phyloP scores from a whole-genome alignment of 1,140 invertebrate genomes.

The Eurosta solidaginis region DNA sequence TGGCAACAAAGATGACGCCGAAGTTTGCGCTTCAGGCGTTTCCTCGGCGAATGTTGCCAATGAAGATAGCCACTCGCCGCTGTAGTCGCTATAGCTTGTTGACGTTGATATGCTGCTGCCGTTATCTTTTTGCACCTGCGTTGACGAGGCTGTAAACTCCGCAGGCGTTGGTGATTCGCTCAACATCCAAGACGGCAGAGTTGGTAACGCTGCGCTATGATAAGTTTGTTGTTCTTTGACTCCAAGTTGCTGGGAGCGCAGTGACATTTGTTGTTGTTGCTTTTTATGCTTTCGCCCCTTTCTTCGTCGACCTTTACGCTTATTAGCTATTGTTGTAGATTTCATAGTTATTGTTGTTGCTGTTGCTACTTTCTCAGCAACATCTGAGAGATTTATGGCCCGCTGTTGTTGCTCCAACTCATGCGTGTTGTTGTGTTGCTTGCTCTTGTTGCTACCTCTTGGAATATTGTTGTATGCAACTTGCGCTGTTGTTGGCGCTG shows the following conservation, averaged over 20 bases:
- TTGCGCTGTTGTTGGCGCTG: conserved; percentile 28
- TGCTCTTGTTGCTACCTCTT: neutral
- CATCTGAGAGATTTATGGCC: neutral
- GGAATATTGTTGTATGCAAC: neutral
- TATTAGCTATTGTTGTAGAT: conserved; percentile 42
- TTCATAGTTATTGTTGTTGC: conserved; percentile 34
- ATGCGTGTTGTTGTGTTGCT: neutral
- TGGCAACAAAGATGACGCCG: neutral
- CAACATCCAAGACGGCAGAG: neutral
- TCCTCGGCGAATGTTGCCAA: neutral
- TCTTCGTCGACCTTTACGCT: conserved; percentile 52
- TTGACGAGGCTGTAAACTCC: neutral
- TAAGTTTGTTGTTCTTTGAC: neutral
- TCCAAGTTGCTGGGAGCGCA: neutral
- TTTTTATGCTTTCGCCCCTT: conserved; percentile 34
- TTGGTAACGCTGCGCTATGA: neutral
- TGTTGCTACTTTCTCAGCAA: neutral
- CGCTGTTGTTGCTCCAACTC: neutral
- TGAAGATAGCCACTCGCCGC: conserved; percentile 29
- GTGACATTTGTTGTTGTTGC: neutral
- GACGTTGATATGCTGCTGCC: neutral
- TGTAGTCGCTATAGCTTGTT: neutral
- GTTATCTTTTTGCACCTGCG: neutral
- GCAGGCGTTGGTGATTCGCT: neutral
- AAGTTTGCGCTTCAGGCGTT: neutral